Evolutionary conservation across 1,140 invertebrate genomes (phyloP), one percentile per base, ranked within the genome.

Genomic region (Idris sp.): DNA sequence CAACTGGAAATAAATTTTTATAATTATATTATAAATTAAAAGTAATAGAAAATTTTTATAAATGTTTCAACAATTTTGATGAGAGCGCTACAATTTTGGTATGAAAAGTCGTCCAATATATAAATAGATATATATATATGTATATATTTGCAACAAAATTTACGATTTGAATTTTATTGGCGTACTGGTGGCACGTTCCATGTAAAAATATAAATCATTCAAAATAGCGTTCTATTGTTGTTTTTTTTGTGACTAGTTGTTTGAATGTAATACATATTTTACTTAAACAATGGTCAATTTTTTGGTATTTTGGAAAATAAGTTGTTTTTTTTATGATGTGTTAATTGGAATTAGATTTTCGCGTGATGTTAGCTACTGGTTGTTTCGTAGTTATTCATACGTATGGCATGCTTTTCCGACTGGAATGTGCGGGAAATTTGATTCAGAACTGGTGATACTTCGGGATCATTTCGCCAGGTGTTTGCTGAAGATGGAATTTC

Each of bases 341-440:
- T 16, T 16, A 16, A 2, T 38, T 2, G 18, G 33, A 7, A 6
- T 51, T 54, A 44, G 14, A 8, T 30, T 54, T 58, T 56, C 8
- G 26, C 14, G 58, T 10, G 53, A 30, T 11, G 72, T 19, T 81
- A 79, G 61, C 69, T 81, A 15, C 36, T 67, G 5, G 9, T 22
- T 0, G 7, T 5, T n/a, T 76, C 71, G 38, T 80, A 81, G 54
- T 81, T 80, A 78, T 83, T 85, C 48, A 86, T 81, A 19, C 83
- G 79, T 56, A 86, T 81, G 3, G 83, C 80, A 76, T 91, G 88
- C 83, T 91, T 92, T 73, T 92, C 91, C 2, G 90, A 86, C 78
- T 92, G 90, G 83, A 92, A 92, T 22, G 90, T 92, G 35, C 89
- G 88, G 53, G 91, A 91, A 18, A 93, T 90, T 78, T 91, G 90